phyloP scores from a whole-genome alignment of 2,888 invertebrate genomes.

The Caenorhabditis auriculariae region DNA sequence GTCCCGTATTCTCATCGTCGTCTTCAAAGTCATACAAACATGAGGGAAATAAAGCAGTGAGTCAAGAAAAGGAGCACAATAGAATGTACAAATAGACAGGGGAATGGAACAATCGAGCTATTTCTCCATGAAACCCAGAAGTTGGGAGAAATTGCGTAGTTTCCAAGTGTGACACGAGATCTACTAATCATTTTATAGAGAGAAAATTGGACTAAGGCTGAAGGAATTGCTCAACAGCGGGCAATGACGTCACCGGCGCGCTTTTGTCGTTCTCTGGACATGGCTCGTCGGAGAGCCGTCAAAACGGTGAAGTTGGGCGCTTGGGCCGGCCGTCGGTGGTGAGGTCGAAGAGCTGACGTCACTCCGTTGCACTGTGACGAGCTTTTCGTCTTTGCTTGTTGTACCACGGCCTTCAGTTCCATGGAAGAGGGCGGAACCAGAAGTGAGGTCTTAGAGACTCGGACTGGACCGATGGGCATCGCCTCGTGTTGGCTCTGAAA shows the following conservation, averaged over 20 bases:
- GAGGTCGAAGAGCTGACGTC: constrained; percentile 18
- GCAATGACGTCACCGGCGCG: constrained; percentile 5
- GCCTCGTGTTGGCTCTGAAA: constrained; percentile 5
- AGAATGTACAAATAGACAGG: no score
- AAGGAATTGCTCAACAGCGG: no score
- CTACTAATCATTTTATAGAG: no score
- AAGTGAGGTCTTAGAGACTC: constrained; percentile 44
- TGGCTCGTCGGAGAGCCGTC: constrained; percentile 41
- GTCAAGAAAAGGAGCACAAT: no score
- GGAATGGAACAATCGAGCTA: no score
- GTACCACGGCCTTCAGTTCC: constrained; percentile 45
- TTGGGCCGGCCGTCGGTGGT: not conserved
- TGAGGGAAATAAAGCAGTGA: no score
- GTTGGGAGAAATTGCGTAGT: no score
- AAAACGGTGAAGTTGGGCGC: constrained; percentile 29
- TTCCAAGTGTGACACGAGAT: no score
- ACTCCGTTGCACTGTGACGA: constrained; percentile 23
- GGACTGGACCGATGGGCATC: constrained; percentile 1
- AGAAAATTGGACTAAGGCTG: no score
- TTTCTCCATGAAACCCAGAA: no score
- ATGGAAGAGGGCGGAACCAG: constrained; percentile 42
- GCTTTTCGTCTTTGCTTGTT: constrained; percentile 35
- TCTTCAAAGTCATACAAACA: no score
- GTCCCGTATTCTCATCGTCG: no score
- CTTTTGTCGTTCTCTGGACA: constrained; percentile 32